Base-by-base conservation (phyloP, 2,888 invertebrate species). In the Orthosia gothica region DNA sequence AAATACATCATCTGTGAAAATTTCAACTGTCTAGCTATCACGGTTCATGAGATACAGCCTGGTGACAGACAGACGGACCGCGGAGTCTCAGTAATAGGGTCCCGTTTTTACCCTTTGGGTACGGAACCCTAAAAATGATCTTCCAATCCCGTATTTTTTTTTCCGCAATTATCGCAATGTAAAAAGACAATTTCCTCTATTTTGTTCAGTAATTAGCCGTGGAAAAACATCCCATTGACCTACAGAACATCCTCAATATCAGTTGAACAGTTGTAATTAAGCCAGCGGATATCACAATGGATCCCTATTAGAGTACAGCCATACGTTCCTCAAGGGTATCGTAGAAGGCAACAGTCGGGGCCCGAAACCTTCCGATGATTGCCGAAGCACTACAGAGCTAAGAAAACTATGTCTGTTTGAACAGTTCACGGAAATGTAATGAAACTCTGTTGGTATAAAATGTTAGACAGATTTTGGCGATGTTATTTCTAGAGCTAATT, bases 261-360 rank as follows among this genome's bases (percentile, higher is more conserved):
- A 81, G 74, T 77, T 81, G 80, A 86, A 87, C 83, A 81, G n/a
- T 73, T 82, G 88, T 90, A 90, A 91, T 91, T 91, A 90, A 90
- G 79, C 77, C 82, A 57, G 79, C 85, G 89, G 92, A 90, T 91
- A 90, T 91, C 87, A 92, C 94, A 92, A 95, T 95, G 92, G 91
- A 93, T 94, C 90, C 92, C 91, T 91, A 94, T 95, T 94, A 94
- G 89, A 89, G 89, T 83, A 90, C 90, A 90, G 87, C 88, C 87
- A 89, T 91, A 93, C 91, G 91, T 82, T 86, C 84, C 94, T 92
- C 94, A 77, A 84, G 94, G 92, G 94, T 89, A 88, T 89, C 89
- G 83, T 90, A 63, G 76, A 80, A 74, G 79, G 81, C 88, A 84
- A 65, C 79, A 85, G 83, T 83, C 72, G 76, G 64, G 49, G 20